Evolutionary conservation across 2,113 vertebrate genomes (phyloP), one percentile per base, ranked within the genome.

Genomic region (Ia io): DNA sequence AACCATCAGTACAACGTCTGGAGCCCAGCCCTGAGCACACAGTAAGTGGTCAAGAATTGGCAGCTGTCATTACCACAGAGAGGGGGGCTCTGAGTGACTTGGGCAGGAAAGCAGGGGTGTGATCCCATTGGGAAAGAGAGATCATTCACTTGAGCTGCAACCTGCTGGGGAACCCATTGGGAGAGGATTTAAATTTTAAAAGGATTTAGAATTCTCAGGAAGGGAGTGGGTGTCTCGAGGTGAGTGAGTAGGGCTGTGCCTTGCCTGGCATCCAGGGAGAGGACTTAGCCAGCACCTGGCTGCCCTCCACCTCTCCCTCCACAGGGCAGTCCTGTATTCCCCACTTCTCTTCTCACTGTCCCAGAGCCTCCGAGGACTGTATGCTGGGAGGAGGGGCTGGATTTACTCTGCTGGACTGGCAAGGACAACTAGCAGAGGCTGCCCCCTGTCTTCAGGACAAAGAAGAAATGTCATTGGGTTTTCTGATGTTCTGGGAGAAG

Each of bases 91-190:
- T 44, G 40, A 28, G 76, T 63, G 65, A 56, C 70, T 44, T 22
- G 22, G 23, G 25, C 47, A 32, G 53, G 40, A 84, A 61, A n/a
- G 11, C 79, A 61, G 59, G 67, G 40, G 1, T 42, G 9, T 49
- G 56, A 63, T 70, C 67, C 47, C 87, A 9, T 79, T 63, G 40
- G 32, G 67, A 85, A 84, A 96, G 32, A 96, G 59, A 90, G 85
- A 47, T n/a, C 71, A 12, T 35, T 56, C 7, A 22, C 32, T 69
- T 40, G 47, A 37, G 37, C 53, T 44, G 74, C 69, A 74, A 76
- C 37, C 9, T 42, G 13, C 44, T 70, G 59, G 78, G 93, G 93
- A 96, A 85, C 40, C 78, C 44, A 25, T 37, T 47, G 32, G 49
- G 70, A 86, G 65, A 84, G 16, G 71, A 65, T 22, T 9, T 9